Conservation (phyloP, 2,888 invertebrate genomes). For the Drosophila setosimentum region DNA sequence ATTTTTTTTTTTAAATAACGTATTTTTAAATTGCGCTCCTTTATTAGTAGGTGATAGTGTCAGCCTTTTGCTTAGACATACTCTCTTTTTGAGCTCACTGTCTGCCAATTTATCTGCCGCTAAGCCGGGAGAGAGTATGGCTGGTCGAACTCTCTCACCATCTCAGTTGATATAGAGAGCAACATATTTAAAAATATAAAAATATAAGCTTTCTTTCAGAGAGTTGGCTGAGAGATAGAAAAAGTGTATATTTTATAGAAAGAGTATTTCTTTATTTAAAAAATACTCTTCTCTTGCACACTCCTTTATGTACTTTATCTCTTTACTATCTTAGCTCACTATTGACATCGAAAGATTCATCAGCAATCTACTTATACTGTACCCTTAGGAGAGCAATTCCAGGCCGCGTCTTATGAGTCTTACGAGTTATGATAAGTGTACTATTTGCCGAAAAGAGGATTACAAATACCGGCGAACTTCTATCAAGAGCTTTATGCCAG, state of each 20-base stretch:
- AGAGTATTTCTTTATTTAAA: background rate
- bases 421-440: slow-evolving; percentile 3
- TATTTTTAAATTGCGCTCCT: background rate
- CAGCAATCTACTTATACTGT: background rate
- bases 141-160: background rate
- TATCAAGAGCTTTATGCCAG: slow-evolving; percentile 20
- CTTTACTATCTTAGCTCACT: background rate
- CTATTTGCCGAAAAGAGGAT: slow-evolving; percentile 15
- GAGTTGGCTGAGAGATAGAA: background rate
- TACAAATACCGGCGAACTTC: slow-evolving; percentile 18
- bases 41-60: background rate
- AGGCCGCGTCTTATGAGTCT: slow-evolving; percentile 10
- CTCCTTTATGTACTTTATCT: background rate
- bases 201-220: no score
- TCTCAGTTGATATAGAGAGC: background rate
- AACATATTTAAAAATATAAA: no score
- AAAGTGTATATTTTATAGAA: background rate
- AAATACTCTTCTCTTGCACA: background rate
- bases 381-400: slow-evolving; percentile 20
- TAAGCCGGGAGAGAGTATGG: background rate
- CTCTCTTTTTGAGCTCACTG: background rate
- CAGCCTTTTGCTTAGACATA: background rate
- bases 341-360: background rate
- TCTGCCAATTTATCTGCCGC: background rate
- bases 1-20: no score